phyloP scores from a whole-genome alignment of 2,113 vertebrate genomes.

The Bostrychus sinensis region DNA sequence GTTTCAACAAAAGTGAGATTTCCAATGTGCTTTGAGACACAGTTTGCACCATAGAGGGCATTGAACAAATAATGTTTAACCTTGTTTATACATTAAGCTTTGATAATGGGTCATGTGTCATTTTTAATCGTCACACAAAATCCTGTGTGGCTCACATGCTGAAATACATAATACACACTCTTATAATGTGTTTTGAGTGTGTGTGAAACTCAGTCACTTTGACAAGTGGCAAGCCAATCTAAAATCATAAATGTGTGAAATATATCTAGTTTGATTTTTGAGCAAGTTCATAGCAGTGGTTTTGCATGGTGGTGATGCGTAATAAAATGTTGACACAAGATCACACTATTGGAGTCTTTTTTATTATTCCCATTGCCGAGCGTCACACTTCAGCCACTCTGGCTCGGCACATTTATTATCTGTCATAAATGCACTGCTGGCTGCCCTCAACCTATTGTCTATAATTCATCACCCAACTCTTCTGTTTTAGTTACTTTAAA shows the following conservation, averaged over 20 bases:
- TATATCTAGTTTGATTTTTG: constrained; percentile 70
- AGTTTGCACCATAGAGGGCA: constrained; percentile 42
- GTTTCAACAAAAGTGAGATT: constrained; percentile 13
- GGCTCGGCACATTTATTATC: constrained; percentile 71
- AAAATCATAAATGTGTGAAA: constrained; percentile 73
- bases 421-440: constrained; percentile 69
- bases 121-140: constrained; percentile 27
- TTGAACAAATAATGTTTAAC: constrained; percentile 50
- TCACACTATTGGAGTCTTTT: constrained; percentile 57
- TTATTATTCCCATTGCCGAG: constrained; percentile 52
- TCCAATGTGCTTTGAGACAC: constrained; percentile 29
- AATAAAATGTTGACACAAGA: constrained; percentile 77
- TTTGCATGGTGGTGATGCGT: constrained; percentile 76
- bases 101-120: constrained; percentile 25
- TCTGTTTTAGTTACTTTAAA: constrained; percentile 58
- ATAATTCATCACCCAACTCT: constrained; percentile 67
- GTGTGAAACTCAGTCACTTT: constrained; percentile 50
- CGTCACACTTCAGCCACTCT: constrained; percentile 64
- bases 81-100: constrained; percentile 45
- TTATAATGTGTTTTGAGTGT: constrained; percentile 34
- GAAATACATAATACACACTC: constrained; percentile 35
- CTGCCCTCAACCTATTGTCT: constrained; percentile 68
- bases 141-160: constrained; percentile 39
- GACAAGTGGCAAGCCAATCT: constrained; percentile 64
- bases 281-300: constrained; percentile 74